phyloP scores from a whole-genome alignment of 2,888 invertebrate species.

The Mythimna impura region DNA sequence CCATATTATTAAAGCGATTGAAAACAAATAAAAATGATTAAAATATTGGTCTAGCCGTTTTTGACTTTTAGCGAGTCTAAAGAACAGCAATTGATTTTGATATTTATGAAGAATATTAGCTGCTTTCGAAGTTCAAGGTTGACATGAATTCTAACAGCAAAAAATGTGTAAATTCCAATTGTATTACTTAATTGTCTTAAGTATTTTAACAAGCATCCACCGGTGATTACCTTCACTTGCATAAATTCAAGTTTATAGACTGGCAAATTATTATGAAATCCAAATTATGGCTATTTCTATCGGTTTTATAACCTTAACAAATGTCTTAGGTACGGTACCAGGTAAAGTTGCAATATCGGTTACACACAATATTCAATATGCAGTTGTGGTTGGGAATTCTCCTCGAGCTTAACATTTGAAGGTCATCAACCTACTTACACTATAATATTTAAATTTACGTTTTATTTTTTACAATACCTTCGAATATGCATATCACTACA shows the following conservation, averaged over 20 bases:
- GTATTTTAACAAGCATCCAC: background rate
- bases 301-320: background rate
- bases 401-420: conserved; percentile 19
- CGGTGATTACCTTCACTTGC: background rate
- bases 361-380: conserved; percentile 40
- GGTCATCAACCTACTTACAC: conserved; percentile 10
- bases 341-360: conserved; percentile 33
- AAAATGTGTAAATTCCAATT: conserved; percentile 2
- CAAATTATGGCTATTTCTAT: background rate
- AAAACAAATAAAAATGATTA: too few relatives aligned
- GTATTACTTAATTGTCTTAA: conserved; percentile 5
- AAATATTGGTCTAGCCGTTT: too few relatives aligned
- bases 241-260: background rate
- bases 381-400: conserved; percentile 41
- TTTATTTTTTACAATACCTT: background rate
- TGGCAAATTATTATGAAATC: background rate
- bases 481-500: too few relatives aligned
- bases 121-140: background rate
- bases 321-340: background rate
- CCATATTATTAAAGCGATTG: too few relatives aligned
- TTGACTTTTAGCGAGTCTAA: too few relatives aligned
- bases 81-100: too few relatives aligned
- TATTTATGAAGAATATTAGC: too few relatives aligned
- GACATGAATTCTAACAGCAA: background rate
- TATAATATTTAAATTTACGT: background rate